Percentiles rank a stretch among this genome's conserved stretches.
Evolutionary conservation across 2,888 invertebrate species (phyloP).

Genomic region (Trimorus sp.): DNA sequence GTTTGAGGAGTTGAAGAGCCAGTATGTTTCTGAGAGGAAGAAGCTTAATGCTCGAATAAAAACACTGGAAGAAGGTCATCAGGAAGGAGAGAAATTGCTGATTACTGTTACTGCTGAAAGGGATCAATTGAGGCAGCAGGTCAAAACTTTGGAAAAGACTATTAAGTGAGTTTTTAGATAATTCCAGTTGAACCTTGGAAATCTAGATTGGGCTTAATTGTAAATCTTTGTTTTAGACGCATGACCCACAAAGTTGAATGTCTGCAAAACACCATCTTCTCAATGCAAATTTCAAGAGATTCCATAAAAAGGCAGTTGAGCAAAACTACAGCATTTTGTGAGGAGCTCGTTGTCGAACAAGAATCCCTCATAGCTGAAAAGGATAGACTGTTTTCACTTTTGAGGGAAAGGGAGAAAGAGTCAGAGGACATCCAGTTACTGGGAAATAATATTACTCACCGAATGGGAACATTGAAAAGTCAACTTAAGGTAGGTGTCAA

Average conservation of each 20-base stretch:
- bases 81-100: too few species aligned
- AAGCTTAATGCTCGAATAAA: constrained; percentile 83
- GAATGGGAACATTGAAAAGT: constrained; percentile 82
- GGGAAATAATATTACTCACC: constrained; percentile 82
- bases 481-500: constrained; percentile 80
- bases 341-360: constrained; percentile 83
- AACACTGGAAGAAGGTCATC: too few species aligned
- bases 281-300: constrained; percentile 82
- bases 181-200: too few species aligned
- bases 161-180: constrained; percentile 81
- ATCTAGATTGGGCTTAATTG: too few species aligned
- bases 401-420: constrained; percentile 76
- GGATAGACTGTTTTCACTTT: constrained; percentile 70
- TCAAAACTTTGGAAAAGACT: constrained; percentile 84
- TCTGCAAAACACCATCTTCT: constrained; percentile 81
- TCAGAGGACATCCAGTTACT: constrained; percentile 76
- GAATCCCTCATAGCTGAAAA: constrained; percentile 82
- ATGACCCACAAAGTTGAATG: constrained; percentile 81
- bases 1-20: constrained; percentile 88
- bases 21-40: constrained; percentile 87
- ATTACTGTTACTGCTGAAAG: too few species aligned
- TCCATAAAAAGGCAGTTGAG: constrained; percentile 83
- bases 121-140: constrained; percentile 73
- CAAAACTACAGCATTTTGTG: constrained; percentile 83
- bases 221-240: constrained; percentile 76